Evolutionary conservation across 2,797 vertebrate species (phyloP), one percentile per base, ranked within the genome.

Genomic region (Rhadinocentrus ornatus): DNA sequence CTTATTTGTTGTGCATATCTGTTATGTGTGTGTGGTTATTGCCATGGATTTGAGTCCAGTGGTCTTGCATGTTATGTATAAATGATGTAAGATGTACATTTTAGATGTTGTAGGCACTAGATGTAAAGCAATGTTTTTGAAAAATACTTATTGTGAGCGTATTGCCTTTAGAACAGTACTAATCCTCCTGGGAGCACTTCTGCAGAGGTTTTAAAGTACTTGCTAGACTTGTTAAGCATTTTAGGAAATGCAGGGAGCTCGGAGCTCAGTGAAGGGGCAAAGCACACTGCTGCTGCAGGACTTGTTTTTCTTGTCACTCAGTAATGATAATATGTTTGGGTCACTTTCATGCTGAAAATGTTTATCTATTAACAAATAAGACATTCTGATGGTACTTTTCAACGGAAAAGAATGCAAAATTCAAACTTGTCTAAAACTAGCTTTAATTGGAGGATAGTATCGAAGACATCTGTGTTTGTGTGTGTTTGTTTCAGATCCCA

Each of bases 401-500:
- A 35, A 44, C 22, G 27, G 20, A 44, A 31, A n/a, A 44, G 26
- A 41, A 55, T 31, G 3, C 12, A 24, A 52, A 12, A 24, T 1
- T 52, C n/a, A 10, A 54, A 54, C 26, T 27, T 29, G 5, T 6
- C 6, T 54, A 7, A 70, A 55, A 55, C 16, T 11, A 29, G 24
- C 41, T 82, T 61, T 29, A 50, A 60, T 27, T 34, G 11, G 1
- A 39, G 10, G 46, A 26, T 46, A 7, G 18, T 57, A 31, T 71
- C 2, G 60, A 18, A 65, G 3, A 65, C 62, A 15, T 62, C 54
- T 16, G 2, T 70, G 0, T 73, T n/a, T 73, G 5, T 58, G 13
- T 71, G 35, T 32, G 4, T 84, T 15, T 79, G 7, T 89, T 88
- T 71, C 80, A 99, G 98, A 99, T 90, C 96, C 97, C 9, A 96